Conservation (phyloP, 1,140 invertebrate genomes). For the Apolygus lucorum region DNA sequence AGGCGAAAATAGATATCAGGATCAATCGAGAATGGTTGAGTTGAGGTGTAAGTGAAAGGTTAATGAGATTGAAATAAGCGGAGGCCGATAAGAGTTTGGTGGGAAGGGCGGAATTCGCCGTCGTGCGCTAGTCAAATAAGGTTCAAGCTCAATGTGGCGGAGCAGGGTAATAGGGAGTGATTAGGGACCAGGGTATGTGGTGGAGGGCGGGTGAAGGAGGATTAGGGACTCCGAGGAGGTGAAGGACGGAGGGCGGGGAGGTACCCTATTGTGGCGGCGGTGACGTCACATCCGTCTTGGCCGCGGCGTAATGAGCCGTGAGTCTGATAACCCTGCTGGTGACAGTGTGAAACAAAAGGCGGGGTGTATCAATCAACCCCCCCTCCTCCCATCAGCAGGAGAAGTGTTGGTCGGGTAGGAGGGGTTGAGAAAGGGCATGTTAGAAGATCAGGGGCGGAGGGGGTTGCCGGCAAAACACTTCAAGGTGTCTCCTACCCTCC, state of each 20-base stretch:
- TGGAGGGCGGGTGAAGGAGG: not conserved
- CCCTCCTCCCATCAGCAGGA: not conserved
- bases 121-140: conserved; percentile 8
- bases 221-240: not conserved
- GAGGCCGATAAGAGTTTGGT: too few species aligned
- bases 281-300: conserved; percentile 20
- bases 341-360: conserved; percentile 16
- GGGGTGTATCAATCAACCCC: conserved; percentile 11
- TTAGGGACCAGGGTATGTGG: not conserved
- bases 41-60: too few species aligned
- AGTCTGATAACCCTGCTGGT: conserved; percentile 12
- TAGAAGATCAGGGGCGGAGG: not conserved
- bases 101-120: too few species aligned
- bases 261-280: not conserved
- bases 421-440: not conserved
- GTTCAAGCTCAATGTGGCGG: conserved; percentile 5
- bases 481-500: conserved; percentile 10
- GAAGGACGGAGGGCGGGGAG: not conserved
- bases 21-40: too few species aligned
- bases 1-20: too few species aligned
- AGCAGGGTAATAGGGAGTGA: conserved; percentile 9
- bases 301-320: conserved; percentile 11
- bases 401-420: not conserved
- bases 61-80: too few species aligned
- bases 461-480: conserved; percentile 11